Base-by-base conservation (phyloP, 2,888 invertebrate genomes). In the Drosophila rellima region DNA sequence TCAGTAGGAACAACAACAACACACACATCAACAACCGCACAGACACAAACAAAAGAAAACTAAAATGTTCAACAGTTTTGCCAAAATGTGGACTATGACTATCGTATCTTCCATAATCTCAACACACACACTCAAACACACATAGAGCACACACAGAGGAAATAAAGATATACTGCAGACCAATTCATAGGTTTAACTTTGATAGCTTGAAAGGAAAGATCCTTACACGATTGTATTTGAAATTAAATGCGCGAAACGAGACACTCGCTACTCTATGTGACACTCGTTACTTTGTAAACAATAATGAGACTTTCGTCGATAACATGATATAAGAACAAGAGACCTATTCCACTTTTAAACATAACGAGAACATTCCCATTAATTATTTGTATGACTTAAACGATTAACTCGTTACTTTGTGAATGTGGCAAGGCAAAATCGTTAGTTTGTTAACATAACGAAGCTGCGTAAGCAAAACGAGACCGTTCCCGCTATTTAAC, bases 81-180 rank as follows among this genome's bases (percentile, higher is more conserved):
- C 92, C 92, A 92, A 92, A 92, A 85, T 82, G 90, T 90, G 90
- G 91, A 92, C 90, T 91, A 90, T 90, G 90, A 92, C 90, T 92
- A 90, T 90, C 85, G 84, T 88, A 92, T 92, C 92, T 92, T 92
- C 92, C 92, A 92, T 88, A 86, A 86, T 75, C 83, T 80, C 80
- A 82, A 76, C 66, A 63, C 54, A 57, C 35, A 39, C 29, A 64
- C 20, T 59, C 40, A 61, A 42, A 67, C 45, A 64, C 44, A 60
- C 39, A 42, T 33, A 40, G 55, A 70, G 48, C 54, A 62, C 60
- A 55, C 26, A 26, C 26, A 6, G 23, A 63, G 59, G 39, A 54
- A 23, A 44, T 39, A 2, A 62, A 13, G 15, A 44, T 20, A 31
- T 44, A 23, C 23, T 56, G 31, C 33, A 44, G 44, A 45, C 44